Conservation (phyloP, 37 sponge, comb jelly and placozoan genomes). For the Petrosia ficiformis region DNA sequence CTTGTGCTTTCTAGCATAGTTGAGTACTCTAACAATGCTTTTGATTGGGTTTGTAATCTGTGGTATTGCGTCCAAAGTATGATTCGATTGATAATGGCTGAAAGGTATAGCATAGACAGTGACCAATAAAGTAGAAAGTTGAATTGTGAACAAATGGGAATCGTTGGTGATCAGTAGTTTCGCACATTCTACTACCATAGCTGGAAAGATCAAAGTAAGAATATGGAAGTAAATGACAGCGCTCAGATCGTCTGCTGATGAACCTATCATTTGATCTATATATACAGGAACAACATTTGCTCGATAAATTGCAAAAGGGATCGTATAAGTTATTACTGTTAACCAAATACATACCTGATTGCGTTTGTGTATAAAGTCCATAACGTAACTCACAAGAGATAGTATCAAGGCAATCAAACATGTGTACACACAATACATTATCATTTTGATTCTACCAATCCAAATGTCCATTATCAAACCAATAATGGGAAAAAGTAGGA, state of each 20-base stretch:
- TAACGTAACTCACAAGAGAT: neutral
- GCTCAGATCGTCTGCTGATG: neutral
- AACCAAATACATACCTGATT: neutral
- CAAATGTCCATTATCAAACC: neutral
- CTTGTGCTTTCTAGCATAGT: conserved; percentile 5
- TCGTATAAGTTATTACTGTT: neutral
- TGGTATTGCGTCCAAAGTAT: neutral
- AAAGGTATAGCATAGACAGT: no score
- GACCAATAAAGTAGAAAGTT: neutral
- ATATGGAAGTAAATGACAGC: neutral
- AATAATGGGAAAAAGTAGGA: neutral
- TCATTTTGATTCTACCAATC: neutral
- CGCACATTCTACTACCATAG: neutral
- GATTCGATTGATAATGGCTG: neutral
- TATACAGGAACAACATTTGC: neutral
- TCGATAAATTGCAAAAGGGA: neutral
- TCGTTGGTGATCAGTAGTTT: neutral
- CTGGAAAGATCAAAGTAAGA: neutral
- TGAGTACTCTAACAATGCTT: neutral
- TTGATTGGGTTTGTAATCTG: conserved; percentile 5
- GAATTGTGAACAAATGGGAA: neutral
- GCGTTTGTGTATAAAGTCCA: neutral
- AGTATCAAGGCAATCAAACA: neutral
- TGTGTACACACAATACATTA: neutral
- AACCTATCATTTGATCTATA: neutral